Base-by-base conservation (phyloP, 2,888 invertebrate species). In the Chydorus sphaericus region DNA sequence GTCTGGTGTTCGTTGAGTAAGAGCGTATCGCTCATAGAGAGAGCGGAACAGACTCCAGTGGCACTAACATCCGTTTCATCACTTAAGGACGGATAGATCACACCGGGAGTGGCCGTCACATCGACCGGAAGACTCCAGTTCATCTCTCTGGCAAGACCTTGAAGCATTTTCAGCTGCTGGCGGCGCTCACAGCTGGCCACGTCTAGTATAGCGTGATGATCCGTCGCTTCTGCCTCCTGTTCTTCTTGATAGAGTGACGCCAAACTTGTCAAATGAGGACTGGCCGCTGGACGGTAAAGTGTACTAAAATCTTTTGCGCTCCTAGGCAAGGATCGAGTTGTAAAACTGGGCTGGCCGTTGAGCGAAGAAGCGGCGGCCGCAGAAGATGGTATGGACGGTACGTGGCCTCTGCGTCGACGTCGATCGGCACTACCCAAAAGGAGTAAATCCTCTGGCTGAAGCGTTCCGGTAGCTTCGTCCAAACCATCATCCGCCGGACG, bases 21-120 rank as follows among this genome's bases (percentile, higher is more conserved):
- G 18, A 55, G 49, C 26, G 55, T 55, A 36, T 55, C 55, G 37
- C 55, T 55, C 33, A 55, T 55, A 7, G 55, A 55, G n/a, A 55
- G 49, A 23, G 48, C 48, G 6, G 52, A 52, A 31, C 52, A 52
- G 6, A 31, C 23, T 11, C 37, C 36, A 39, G 20, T 39, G 23
- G 18, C 48, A 7, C 33, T 33, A 2, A 8, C 36, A 26, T 33
- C 33, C 20, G 20, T 33, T 20, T 33, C 52, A 8, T 31, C 23
- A 16, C 26, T 28, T 18, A 31, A 33, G 20, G 16, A 16, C 4
- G 36, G 36, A 20, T 18, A 52, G n/a, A 11, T 30, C 1, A 31
- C n/a, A 16, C 39, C n/a, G 20, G 16, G 39, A 14, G 44, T 44
- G 26, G 44, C 28, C 7, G 44, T 44, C 18, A 28, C 28, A 11